phyloP scores from a whole-genome alignment of 2,113 vertebrate genomes.

The Vimba vimba region DNA sequence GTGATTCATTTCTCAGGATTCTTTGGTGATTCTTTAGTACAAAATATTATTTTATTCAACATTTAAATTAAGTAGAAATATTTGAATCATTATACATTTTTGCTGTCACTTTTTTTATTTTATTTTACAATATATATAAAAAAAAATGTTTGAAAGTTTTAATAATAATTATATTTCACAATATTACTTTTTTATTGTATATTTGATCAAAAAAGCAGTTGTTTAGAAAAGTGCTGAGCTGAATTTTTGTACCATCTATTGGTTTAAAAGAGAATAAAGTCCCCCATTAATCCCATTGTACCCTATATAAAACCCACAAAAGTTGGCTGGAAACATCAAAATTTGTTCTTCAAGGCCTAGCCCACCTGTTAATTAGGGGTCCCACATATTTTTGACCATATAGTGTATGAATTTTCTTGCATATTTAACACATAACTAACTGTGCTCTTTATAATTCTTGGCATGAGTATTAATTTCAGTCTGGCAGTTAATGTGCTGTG shows the following conservation, averaged over 20 bases:
- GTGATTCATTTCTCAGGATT: neutral
- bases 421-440: slow-evolving; percentile 1
- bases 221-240: too few relatives aligned
- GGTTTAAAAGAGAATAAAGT: too few relatives aligned
- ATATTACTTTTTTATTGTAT: neutral
- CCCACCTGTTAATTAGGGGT: neutral
- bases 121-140: too few relatives aligned
- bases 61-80: too few relatives aligned
- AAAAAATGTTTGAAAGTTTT: neutral
- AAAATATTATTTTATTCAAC: too few relatives aligned
- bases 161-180: neutral
- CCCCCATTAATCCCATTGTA: too few relatives aligned
- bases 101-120: too few relatives aligned
- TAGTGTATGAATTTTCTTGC: too few relatives aligned
- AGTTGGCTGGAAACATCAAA: neutral
- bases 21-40: neutral
- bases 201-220: too few relatives aligned
- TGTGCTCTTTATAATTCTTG: neutral
- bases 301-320: neutral
- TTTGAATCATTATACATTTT: too few relatives aligned
- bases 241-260: too few relatives aligned
- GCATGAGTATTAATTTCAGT: slow-evolving; percentile 17
- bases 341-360: neutral
- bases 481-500: slow-evolving; percentile 1
- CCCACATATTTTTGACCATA: neutral